These are phyloP conservation scores for Papilio aristodemus DNA, from an alignment of 1,140 invertebrate genomes.

Conservation along the genomic window DNA sequence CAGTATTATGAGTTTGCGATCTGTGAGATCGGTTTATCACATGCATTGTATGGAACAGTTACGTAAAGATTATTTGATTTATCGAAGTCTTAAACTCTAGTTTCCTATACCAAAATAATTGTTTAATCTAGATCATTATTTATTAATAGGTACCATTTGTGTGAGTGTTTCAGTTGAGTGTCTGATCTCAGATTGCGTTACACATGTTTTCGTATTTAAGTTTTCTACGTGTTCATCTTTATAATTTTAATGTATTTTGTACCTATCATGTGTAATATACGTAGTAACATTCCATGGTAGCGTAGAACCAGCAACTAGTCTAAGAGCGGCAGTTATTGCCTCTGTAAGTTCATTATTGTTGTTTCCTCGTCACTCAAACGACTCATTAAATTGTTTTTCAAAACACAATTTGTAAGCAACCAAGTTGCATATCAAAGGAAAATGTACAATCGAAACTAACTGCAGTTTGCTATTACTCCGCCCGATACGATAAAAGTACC, in stretches of 20 bases:
- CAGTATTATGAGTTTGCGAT: constrained; percentile 65
- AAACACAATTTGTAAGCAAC: constrained; percentile 56
- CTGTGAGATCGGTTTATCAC: constrained; percentile 47
- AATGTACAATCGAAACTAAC: constrained; percentile 27
- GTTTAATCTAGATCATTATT: constrained; percentile 75
- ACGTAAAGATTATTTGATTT: constrained; percentile 45
- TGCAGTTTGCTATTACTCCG: constrained; percentile 23
- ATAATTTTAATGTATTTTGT: constrained; percentile 58
- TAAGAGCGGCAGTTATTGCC: constrained; percentile 58
- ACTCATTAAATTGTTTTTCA: constrained; percentile 44
- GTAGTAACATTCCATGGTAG: constrained; percentile 68
- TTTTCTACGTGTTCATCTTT: constrained; percentile 62
- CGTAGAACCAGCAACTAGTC: constrained; percentile 67
- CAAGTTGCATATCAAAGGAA: constrained; percentile 53
- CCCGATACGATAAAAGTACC: constrained; percentile 46
- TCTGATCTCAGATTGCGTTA: constrained; percentile 71
- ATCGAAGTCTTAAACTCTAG: constrained; percentile 67
- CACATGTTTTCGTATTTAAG: constrained; percentile 53
- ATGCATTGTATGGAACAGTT: constrained; percentile 44
- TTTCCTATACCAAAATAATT: constrained; percentile 77
- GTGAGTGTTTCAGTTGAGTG: constrained; percentile 66
- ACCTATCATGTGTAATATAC: constrained; percentile 61
- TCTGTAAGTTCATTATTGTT: constrained; percentile 49
- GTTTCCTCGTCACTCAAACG: constrained; percentile 40
- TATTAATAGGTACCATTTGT: constrained; percentile 70